These are phyloP conservation scores for Tiliacea aurago DNA, from an alignment of 2,888 invertebrate genomes.

Conservation along the genomic window DNA sequence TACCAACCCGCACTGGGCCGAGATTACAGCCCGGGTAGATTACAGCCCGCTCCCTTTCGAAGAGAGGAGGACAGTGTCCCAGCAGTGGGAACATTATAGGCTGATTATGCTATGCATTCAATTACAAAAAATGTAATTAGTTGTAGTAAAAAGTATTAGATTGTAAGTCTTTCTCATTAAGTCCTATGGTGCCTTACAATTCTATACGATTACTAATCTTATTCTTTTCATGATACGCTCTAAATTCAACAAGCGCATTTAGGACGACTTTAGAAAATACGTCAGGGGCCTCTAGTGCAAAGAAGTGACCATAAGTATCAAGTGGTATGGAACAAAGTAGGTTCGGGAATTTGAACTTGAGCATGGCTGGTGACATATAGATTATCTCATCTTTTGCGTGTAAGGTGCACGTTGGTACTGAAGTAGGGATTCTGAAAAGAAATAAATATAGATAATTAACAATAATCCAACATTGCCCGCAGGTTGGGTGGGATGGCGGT, in stretches of 20 bases:
- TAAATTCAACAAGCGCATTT: constrained; percentile 45
- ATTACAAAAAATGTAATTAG: too few species aligned
- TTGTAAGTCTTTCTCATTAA: too few species aligned
- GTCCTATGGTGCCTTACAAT: not conserved
- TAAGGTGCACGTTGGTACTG: constrained; percentile 92
- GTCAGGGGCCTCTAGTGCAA: constrained; percentile 93
- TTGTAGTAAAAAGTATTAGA: too few species aligned
- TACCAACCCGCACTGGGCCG: too few species aligned
- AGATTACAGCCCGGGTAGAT: too few species aligned
- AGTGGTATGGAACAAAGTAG: constrained; percentile 77
- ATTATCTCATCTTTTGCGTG: constrained; percentile 92
- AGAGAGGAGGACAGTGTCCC: too few species aligned
- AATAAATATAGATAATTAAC: not conserved
- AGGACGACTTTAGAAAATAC: constrained; percentile 92
- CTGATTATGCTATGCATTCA: too few species aligned
- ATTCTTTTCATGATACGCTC: constrained; percentile 18
- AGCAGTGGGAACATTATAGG: too few species aligned
- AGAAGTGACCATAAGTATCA: constrained; percentile 89
- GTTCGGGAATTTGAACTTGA: constrained; percentile 79
- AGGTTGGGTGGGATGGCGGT: not conserved
- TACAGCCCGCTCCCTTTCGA: too few species aligned
- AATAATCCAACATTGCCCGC: not conserved
- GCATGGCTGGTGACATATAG: constrained; percentile 81
- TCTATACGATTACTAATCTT: constrained; percentile 2
- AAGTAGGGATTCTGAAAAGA: constrained; percentile 78